A percentile compares a stretch with the other conserved stretches of the same genome.
Conservation (phyloP, 64 coral and sea anemone species). For the Acropora tenuis region DNA sequence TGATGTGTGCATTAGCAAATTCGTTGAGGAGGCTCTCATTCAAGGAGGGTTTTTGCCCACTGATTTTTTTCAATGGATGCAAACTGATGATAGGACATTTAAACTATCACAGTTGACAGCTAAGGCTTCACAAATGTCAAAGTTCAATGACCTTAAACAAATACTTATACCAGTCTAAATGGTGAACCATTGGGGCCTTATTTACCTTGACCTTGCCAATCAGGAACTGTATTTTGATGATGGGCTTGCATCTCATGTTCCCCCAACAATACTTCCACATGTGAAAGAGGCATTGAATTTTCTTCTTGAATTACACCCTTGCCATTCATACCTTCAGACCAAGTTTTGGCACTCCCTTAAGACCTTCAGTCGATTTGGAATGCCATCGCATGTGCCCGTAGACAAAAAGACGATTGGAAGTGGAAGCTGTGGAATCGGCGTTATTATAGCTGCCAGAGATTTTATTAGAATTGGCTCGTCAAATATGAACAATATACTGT, state of each 20-base stretch:
- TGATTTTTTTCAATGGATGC: constrained; percentile 70
- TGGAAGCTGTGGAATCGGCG: constrained; percentile 58
- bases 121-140: not conserved
- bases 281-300: constrained; percentile 21
- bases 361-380: constrained; percentile 37
- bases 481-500: constrained; percentile 16
- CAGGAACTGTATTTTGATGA: constrained; percentile 69
- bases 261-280: not conserved
- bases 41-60: constrained; percentile 36
- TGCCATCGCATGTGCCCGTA: constrained; percentile 38
- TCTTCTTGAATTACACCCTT: constrained; percentile 16
- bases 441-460: constrained; percentile 50
- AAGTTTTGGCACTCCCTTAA: constrained; percentile 12
- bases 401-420: constrained; percentile 22
- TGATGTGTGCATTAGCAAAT: constrained; percentile 66
- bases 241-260: constrained; percentile 32
- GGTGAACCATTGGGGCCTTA: constrained; percentile 66
- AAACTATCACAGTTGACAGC: constrained; percentile 26
- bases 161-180: constrained; percentile 65
- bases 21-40: constrained; percentile 40
- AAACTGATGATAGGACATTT: constrained; percentile 24
- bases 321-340: not conserved
- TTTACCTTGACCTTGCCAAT: constrained; percentile 51
- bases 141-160: constrained; percentile 44
- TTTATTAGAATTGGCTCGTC: constrained; percentile 30